Evolutionary conservation across 1,140 invertebrate genomes (phyloP).

Genomic region (Tetraneura akinire): DNA sequence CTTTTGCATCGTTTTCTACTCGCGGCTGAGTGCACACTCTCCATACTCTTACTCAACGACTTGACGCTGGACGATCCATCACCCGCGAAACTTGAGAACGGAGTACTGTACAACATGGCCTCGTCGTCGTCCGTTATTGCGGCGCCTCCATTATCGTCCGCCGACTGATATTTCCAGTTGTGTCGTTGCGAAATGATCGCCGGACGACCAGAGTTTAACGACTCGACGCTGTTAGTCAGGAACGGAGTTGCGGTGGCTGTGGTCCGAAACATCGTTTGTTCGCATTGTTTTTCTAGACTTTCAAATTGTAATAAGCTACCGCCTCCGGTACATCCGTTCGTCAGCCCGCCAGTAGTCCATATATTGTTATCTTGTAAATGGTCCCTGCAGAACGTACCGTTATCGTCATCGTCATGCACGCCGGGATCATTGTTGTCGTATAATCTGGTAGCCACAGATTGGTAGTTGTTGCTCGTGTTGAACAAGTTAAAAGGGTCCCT

Average conservation of each 20-base stretch:
- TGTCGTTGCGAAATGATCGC: slow-evolving; percentile 51
- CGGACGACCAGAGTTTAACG: slow-evolving; percentile 9
- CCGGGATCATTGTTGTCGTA: slow-evolving; percentile 59
- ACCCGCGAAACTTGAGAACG: slow-evolving; percentile 53
- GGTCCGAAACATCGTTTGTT: slow-evolving; percentile 55
- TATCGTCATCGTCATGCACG: slow-evolving; percentile 59
- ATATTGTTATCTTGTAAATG: background rate
- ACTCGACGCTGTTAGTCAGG: slow-evolving; percentile 47
- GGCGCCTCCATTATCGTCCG: slow-evolving; percentile 44
- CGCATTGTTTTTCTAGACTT: slow-evolving; percentile 70
- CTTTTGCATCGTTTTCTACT: slow-evolving; percentile 48
- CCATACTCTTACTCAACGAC: slow-evolving; percentile 53
- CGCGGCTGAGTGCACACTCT: slow-evolving; percentile 54
- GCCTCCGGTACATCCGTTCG: background rate
- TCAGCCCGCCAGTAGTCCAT: background rate
- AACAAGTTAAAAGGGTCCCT: slow-evolving; percentile 29
- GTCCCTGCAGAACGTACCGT: slow-evolving; percentile 53
- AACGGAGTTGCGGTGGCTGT: slow-evolving; percentile 55
- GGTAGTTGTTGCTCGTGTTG: slow-evolving; percentile 1
- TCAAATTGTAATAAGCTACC: slow-evolving; percentile 78
- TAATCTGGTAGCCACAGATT: background rate
- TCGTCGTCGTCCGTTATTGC: slow-evolving; percentile 55
- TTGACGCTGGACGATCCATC: slow-evolving; percentile 57
- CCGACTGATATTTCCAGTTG: slow-evolving; percentile 56
- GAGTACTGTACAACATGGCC: slow-evolving; percentile 53